Evolutionary conservation across 2,888 invertebrate genomes (phyloP), one percentile per base, ranked within the genome.

Genomic region (Torymus auratus): DNA sequence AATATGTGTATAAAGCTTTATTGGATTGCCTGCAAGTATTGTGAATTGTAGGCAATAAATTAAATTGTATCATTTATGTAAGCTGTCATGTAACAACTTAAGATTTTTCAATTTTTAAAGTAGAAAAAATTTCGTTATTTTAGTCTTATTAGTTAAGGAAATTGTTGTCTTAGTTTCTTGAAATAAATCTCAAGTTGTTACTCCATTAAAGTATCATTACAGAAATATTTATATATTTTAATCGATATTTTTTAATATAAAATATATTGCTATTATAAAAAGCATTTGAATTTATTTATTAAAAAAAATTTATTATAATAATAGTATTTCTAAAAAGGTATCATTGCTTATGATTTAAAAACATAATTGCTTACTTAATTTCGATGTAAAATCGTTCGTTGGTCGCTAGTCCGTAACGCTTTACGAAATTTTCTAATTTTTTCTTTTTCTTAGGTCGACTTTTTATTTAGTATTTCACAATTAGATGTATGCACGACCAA

Each of bases 1-100:
- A 78, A 67, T 23, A 20, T 74, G 56, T 52, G 14, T 50, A 55
- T 78, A 23, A 61, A 61, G 41, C 41, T 41, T 41, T 41, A 41
- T 41, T 69, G 62, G 58, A 76, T 52, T 3, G 50, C 72, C 71
- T 41, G 58, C 41, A 68, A 79, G 11, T 50, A 71, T 71, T 12
- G 28, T 20, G n/a, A 69, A 5, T 62, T 2, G 65, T 58, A 80
- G 2, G 17, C 1, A 50, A 17, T 60, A 71, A 69, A 69, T 50
- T 23, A 68, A 67, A 56, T 60, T 23, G 41, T 62, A 60, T 41
- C 14, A 50, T 68, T 62, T 64, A 64, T 80, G 58, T 28, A 75
- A 74, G 17, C 23, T 79, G 50, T 69, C 70, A 62, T 53, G 60
- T 73, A 61, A 61, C 10, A 67, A 65, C n/a, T 72, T 50, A 56